phyloP scores from a whole-genome alignment of 2,888 invertebrate species.

The Parasteatoda lunata region DNA sequence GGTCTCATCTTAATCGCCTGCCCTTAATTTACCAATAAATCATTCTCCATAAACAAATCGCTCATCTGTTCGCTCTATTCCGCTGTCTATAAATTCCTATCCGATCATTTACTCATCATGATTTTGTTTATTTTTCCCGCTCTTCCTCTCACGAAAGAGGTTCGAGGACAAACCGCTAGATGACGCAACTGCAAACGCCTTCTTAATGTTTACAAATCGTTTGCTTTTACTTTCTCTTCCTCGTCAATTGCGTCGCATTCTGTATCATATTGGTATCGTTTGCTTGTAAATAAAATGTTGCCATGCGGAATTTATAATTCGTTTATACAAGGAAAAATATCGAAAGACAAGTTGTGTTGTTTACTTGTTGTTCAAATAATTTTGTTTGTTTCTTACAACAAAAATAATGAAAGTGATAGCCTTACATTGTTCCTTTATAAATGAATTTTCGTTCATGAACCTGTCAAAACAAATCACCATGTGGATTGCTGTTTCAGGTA shows the following conservation, averaged over 20 bases:
- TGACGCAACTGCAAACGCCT: constrained; percentile 42
- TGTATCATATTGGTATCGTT: constrained; percentile 5
- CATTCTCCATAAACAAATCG: not conserved
- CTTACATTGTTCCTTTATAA: no score
- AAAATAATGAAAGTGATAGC: no score
- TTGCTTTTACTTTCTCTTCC: constrained; percentile 20
- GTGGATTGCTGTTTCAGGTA: no score
- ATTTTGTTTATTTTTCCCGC: constrained; percentile 30
- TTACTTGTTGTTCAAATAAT: no score
- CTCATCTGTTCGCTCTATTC: not conserved
- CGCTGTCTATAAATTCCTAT: not conserved
- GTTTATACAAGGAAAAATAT: not conserved
- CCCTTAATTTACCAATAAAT: not conserved
- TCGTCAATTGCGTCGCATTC: constrained; percentile 50
- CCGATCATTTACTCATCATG: not conserved
- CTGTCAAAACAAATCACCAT: no score
- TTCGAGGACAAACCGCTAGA: constrained; percentile 61
- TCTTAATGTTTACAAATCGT: constrained; percentile 51
- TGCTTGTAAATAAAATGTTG: constrained; percentile 28
- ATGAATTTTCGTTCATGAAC: no score
- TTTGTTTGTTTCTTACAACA: no score
- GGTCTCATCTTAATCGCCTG: not conserved
- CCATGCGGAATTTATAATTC: constrained; percentile 27
- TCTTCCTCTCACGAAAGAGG: constrained; percentile 9
- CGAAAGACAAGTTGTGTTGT: no score